A percentile compares a stretch with the other conserved stretches of the same genome.
Evolutionary conservation across 2,113 vertebrate species (phyloP).

Genomic region (Mirounga angustirostris): DNA sequence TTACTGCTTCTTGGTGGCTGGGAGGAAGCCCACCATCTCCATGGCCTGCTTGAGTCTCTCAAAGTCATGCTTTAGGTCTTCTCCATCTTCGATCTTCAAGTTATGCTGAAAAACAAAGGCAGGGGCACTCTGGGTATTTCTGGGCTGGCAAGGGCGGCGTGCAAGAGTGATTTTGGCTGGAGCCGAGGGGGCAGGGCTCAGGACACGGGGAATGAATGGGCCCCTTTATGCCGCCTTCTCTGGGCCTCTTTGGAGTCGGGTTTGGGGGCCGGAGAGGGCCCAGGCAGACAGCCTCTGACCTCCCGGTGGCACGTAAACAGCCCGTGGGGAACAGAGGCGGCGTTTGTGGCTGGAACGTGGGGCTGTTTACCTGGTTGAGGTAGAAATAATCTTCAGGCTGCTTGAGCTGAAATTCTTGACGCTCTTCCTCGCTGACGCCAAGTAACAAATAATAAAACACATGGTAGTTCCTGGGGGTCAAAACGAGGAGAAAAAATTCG

Average conservation of each 20-base stretch:
- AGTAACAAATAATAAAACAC: conserved; percentile 99
- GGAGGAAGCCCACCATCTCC: conserved; percentile 99
- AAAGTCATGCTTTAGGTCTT: conserved; percentile 97
- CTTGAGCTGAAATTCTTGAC: conserved; percentile 95
- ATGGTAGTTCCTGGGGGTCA: conserved; percentile 95
- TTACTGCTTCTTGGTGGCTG: conserved; percentile 97
- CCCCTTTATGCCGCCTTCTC: conserved; percentile 14
- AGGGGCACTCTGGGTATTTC: background rate
- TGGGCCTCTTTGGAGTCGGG: rapidly evolving
- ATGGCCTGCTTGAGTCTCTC: conserved; percentile 98
- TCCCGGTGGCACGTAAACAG: background rate
- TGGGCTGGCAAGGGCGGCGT: background rate
- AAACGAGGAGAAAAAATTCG: background rate
- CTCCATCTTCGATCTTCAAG: conserved; percentile 98
- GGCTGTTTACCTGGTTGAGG: conserved; percentile 96
- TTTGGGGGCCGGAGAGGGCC: background rate
- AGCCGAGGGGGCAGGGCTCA: background rate
- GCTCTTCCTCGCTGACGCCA: conserved; percentile 94
- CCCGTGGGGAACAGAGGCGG: background rate
- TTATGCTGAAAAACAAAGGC: conserved; percentile 90
- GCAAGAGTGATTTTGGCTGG: background rate
- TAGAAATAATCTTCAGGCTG: conserved; percentile 98
- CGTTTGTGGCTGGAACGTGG: background rate
- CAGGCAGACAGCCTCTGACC: background rate
- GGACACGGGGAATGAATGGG: conserved; percentile 38